phyloP scores from a whole-genome alignment of 35 echinoderm and acorn worm genomes.

The Diadema setosum region DNA sequence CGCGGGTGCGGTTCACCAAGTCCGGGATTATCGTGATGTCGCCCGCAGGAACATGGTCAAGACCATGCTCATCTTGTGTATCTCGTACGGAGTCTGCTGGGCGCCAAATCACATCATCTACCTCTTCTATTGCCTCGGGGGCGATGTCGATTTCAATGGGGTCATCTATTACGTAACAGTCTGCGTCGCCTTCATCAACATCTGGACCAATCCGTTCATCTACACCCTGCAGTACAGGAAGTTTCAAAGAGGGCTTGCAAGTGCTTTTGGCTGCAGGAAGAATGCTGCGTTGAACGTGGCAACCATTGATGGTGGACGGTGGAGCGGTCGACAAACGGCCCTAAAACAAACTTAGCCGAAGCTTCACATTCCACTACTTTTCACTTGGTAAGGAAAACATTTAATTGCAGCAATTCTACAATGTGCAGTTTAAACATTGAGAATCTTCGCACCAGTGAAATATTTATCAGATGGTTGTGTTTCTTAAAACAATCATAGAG shows the following conservation, averaged over 20 bases:
- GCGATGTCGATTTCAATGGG: slow-evolving; percentile 32
- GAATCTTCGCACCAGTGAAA: too few species aligned
- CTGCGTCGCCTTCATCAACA: slow-evolving; percentile 56
- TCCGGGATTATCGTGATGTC: neutral
- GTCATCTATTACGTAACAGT: slow-evolving; percentile 22
- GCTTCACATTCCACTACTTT: too few species aligned
- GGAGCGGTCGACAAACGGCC: too few species aligned
- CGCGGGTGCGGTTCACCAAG: neutral
- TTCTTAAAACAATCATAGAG: too few species aligned
- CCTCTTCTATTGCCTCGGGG: slow-evolving; percentile 51
- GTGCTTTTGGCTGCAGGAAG: neutral
- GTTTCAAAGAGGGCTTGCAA: slow-evolving; percentile 50
- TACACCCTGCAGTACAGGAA: slow-evolving; percentile 71
- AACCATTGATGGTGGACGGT: too few species aligned
- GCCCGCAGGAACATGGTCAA: slow-evolving; percentile 40
- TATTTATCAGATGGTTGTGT: too few species aligned
- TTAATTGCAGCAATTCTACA: too few species aligned
- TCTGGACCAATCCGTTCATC: slow-evolving; percentile 77
- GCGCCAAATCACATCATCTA: slow-evolving; percentile 59
- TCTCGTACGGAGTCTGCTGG: slow-evolving; percentile 52
- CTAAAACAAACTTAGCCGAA: too few species aligned
- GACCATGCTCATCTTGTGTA: slow-evolving; percentile 45
- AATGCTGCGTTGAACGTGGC: too few species aligned
- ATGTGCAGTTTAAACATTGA: too few species aligned
- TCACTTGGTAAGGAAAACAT: too few species aligned